A percentile compares a stretch with the other conserved stretches of the same genome.
Conservation (phyloP, 2,113 vertebrate genomes). For the Tragelaphus strepsiceros region DNA sequence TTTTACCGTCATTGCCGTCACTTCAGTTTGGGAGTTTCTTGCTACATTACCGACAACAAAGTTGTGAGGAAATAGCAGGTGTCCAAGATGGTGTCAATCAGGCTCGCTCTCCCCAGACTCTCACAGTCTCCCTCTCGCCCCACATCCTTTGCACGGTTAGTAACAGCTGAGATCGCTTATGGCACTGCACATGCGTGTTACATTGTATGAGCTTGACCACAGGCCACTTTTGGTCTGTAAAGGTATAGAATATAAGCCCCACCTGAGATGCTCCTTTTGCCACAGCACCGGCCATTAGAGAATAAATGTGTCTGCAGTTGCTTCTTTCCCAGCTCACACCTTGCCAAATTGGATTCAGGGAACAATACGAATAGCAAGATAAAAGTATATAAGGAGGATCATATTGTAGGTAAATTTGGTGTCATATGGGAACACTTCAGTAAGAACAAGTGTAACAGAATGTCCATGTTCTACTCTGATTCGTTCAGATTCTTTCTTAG, state of each 20-base stretch:
- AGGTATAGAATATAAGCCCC: not conserved
- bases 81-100: not conserved
- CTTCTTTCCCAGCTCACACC: not conserved
- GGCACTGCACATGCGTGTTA: not conserved
- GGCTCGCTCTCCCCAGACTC: not conserved
- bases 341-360: not conserved
- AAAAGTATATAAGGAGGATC: not conserved
- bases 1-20: too few species aligned
- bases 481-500: not conserved
- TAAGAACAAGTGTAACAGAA: conserved; percentile 33
- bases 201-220: not conserved
- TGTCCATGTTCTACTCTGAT: not conserved
- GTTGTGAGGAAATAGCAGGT: not conserved
- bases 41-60: not conserved
- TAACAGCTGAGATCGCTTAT: not conserved
- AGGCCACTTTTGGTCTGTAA: not conserved
- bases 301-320: not conserved
- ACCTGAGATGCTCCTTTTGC: not conserved
- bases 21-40: not conserved
- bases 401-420: not conserved
- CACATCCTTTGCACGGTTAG: not conserved
- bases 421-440: not conserved
- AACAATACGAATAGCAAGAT: not conserved
- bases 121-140: not conserved
- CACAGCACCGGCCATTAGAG: not conserved